A percentile compares a stretch with the other conserved stretches of the same genome.
phyloP scores from a whole-genome alignment of 1,140 invertebrate genomes.

The Brachionus paranguensis region DNA sequence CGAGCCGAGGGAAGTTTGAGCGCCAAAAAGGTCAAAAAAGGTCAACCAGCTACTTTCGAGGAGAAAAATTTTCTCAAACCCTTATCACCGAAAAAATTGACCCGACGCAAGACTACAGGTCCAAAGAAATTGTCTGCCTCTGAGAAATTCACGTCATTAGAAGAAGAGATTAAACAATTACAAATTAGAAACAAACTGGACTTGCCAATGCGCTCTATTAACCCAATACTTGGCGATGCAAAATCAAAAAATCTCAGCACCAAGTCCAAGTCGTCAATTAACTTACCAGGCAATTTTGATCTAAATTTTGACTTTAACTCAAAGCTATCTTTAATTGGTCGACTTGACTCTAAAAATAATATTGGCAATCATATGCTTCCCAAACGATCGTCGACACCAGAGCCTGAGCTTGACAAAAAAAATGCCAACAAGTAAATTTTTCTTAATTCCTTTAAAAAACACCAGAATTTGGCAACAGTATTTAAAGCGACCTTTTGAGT shows the following conservation, averaged over 20 bases:
- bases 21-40: constrained; percentile 23
- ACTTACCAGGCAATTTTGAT: background rate
- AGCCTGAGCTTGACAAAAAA: background rate
- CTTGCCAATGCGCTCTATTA: background rate
- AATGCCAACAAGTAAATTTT: constrained; percentile 17
- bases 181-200: constrained; percentile 17
- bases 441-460: background rate
- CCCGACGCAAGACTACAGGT: background rate
- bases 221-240: background rate
- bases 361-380: background rate
- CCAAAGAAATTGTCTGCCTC: background rate
- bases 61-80: constrained; percentile 39
- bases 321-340: background rate
- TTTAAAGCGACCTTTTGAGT: constrained; percentile 4
- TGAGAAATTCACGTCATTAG: background rate
- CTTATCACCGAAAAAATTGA: background rate
- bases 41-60: constrained; percentile 4
- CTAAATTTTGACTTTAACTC: background rate
- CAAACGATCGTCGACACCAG: constrained; percentile 7
- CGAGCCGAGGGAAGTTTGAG: background rate
- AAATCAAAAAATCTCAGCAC: background rate
- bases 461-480: background rate
- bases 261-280: background rate
- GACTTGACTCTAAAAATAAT: background rate
- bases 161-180: constrained; percentile 23